A percentile compares a stretch with the other conserved stretches of the same genome.
phyloP scores from a whole-genome alignment of 2,113 vertebrate genomes.

The Bubo scandiacus region DNA sequence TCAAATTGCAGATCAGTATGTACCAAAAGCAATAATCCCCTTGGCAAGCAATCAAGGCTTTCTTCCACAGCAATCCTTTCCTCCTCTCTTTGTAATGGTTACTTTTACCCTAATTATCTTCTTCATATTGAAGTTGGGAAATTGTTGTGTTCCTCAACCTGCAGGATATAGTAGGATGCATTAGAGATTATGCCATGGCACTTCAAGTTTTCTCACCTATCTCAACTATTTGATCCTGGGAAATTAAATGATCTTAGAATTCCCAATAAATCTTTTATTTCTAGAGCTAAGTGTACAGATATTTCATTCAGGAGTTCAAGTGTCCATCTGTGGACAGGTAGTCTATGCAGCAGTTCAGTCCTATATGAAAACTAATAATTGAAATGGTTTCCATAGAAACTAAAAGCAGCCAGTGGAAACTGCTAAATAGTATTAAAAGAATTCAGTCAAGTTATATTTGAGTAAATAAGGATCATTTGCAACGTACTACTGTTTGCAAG shows the following conservation, averaged over 20 bases:
- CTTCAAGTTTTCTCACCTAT: not conserved
- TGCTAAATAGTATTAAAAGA: not conserved
- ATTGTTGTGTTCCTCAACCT: not conserved
- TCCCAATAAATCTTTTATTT: not conserved
- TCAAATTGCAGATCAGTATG: not conserved
- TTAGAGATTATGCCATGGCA: not conserved
- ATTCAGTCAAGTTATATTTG: not conserved
- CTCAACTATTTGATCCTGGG: not conserved
- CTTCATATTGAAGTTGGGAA: not conserved
- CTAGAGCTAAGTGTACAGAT: not conserved
- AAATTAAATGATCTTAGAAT: not conserved
- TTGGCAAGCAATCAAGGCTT: not conserved
- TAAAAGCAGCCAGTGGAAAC: not conserved
- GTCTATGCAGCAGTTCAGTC: not conserved
- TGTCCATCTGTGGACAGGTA: not conserved
- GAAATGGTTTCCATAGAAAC: slow-evolving; percentile 8
- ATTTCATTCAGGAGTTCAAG: not conserved
- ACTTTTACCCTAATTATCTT: not conserved
- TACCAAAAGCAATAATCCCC: not conserved
- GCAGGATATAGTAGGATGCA: not conserved
- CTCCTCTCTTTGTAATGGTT: not conserved
- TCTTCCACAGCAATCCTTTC: not conserved
- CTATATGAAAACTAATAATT: not conserved
- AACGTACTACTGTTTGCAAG: not conserved
- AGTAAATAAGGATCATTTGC: not conserved